Evolutionary conservation across 2,888 invertebrate genomes (phyloP).

Genomic region (Lasioglossum calceatum): DNA sequence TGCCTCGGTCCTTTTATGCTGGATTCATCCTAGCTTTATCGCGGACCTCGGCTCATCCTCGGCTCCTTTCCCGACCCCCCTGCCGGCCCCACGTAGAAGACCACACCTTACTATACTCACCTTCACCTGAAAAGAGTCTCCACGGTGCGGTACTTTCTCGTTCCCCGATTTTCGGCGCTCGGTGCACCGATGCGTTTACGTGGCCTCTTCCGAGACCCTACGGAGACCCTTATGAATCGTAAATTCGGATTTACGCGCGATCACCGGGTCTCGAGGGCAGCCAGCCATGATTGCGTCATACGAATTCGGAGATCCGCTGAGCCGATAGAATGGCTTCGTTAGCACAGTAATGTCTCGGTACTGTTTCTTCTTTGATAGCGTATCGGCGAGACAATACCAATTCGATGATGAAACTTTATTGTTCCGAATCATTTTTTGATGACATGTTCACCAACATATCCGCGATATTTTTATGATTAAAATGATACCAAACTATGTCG

Average conservation of each 20-base stretch:
- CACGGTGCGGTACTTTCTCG: conserved; percentile 38
- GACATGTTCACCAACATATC: too few relatives aligned
- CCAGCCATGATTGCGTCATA: neutral
- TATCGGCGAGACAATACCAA: neutral
- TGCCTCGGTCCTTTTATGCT: conserved; percentile 64
- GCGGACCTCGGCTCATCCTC: conserved; percentile 21
- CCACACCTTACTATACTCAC: conserved; percentile 1
- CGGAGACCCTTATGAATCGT: neutral
- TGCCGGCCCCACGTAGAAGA: neutral
- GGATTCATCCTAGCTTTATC: conserved; percentile 67
- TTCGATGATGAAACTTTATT: neutral
- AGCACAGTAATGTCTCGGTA: neutral
- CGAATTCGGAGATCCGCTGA: neutral
- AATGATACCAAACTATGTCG: too few relatives aligned
- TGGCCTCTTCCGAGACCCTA: neutral
- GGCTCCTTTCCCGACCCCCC: too few relatives aligned
- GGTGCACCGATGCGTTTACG: conserved; percentile 17
- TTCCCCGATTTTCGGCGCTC: conserved; percentile 38
- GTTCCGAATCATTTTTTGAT: neutral
- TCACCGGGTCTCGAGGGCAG: neutral
- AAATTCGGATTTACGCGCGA: neutral
- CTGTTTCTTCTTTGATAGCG: neutral
- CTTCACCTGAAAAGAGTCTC: conserved; percentile 28
- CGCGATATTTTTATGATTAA: too few relatives aligned
- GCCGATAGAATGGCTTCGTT: neutral